Evolutionary conservation across 2,888 invertebrate species (phyloP).

Genomic region (Acanthosepion pharaonis): DNA sequence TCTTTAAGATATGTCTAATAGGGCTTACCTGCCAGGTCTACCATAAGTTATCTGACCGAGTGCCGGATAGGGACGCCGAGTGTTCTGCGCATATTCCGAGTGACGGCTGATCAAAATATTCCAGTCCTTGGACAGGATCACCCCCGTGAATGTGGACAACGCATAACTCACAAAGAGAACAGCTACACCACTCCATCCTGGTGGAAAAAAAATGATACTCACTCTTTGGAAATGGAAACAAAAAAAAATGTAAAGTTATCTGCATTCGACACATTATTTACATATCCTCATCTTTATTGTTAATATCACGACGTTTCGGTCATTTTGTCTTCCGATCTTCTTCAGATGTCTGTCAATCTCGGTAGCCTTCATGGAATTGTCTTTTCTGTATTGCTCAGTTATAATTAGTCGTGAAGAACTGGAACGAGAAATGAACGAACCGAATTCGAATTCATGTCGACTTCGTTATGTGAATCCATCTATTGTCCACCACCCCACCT

Average conservation of each 20-base stretch:
- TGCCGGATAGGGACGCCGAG: conserved; percentile 88
- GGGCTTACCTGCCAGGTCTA: conserved; percentile 64
- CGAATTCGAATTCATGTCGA: no score
- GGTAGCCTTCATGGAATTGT: no score
- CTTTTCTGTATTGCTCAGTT: no score
- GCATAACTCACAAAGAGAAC: conserved; percentile 79
- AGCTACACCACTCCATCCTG: conserved; percentile 82
- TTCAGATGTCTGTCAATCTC: no score
- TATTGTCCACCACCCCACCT: no score
- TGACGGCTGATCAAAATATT: conserved; percentile 82
- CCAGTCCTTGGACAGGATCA: conserved; percentile 87
- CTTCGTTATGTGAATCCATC: no score
- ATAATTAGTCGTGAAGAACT: no score
- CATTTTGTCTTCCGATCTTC: no score
- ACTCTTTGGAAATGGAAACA: not conserved
- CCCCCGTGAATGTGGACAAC: conserved; percentile 85
- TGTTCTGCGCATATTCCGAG: conserved; percentile 77
- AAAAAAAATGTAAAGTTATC: not conserved
- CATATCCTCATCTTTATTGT: no score
- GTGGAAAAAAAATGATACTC: not conserved
- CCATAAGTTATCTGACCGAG: conserved; percentile 88
- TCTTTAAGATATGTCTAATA: not conserved
- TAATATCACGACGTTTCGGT: no score
- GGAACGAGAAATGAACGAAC: no score
- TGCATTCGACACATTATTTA: no score